Conservation (phyloP, 2,113 vertebrate species). For the Hiodon tergisus region DNA sequence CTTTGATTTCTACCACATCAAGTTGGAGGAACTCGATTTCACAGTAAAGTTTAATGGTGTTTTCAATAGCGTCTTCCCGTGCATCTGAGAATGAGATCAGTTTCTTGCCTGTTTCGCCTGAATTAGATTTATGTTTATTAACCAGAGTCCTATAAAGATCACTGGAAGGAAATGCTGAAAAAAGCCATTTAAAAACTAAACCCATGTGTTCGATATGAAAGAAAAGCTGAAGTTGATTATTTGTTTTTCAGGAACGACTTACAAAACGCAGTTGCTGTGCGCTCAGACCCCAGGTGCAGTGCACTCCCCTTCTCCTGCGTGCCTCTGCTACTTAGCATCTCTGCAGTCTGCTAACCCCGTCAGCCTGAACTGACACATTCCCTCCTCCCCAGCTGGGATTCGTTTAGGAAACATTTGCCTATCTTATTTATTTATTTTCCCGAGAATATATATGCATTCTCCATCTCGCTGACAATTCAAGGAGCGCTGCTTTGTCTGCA, state of each 20-base stretch:
- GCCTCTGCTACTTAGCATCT: background rate
- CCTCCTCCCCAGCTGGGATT: constrained; percentile 2
- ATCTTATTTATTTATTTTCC: background rate
- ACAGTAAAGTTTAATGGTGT: background rate
- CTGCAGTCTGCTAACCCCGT: background rate
- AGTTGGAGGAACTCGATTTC: too few species aligned
- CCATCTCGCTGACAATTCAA: background rate
- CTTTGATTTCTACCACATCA: too few species aligned
- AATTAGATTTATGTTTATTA: too few species aligned
- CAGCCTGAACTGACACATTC: background rate
- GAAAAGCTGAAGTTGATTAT: background rate
- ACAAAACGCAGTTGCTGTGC: background rate
- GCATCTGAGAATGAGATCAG: background rate
- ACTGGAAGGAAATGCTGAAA: too few species aligned
- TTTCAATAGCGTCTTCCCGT: background rate
- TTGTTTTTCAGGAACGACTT: background rate
- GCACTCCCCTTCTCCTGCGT: background rate
- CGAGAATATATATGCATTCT: constrained; percentile 3
- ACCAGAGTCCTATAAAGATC: too few species aligned
- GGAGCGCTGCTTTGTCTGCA: too few species aligned
- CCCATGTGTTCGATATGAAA: background rate
- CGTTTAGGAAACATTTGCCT: background rate
- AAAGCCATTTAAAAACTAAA: background rate
- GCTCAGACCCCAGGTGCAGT: background rate
- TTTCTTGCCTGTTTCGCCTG: background rate